Evolutionary conservation across 2,888 invertebrate species (phyloP), one percentile per base, ranked within the genome.

Genomic region (Melanargia galathea): DNA sequence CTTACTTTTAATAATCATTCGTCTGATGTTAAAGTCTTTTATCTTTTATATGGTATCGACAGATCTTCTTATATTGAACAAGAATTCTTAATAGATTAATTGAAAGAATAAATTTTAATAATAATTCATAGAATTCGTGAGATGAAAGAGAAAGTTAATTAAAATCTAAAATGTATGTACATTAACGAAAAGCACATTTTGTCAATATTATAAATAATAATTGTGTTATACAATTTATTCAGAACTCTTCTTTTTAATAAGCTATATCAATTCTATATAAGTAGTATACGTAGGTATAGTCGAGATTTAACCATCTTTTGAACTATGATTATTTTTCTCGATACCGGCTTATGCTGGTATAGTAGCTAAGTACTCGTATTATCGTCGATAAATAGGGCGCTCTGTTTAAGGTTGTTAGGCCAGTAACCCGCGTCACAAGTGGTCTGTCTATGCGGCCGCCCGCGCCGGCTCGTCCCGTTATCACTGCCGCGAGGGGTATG

Each of bases 401-500:
- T 74, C 70, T 71, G 75, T 73, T 69, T 76, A 73, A 78, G 76
- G 76, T 79, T 75, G 78, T 69, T 75, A 72, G 76, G 79, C 73
- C 80, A 79, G 80, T 80, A 77, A 80, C 82, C 78, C 76, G 81
- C 76, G 75, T 71, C 74, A 75, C 75, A 71, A 79, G 80, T 76
- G 78, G 75, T 73, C 67, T 46, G 68, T 71, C 76, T 79, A 77
- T 82, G 77, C 78, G 75, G 18, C 49, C 6, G 49, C 20, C 18
- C n/a, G n/a, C n/a, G 20, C 43, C 43, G 33, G 75, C 71, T 75
- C 80, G 78, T 82, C 78, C 83, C 81, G 85, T 86, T 88, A 89
- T 88, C 74, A 75, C 68, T 70, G 73, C 69, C 70, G 77, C 80
- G 88, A 88, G 87, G 86, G 79, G 78, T n/a, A n/a, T n/a, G n/a